Percentiles rank a stretch among this genome's conserved stretches.
These are phyloP conservation scores for Cheilosia impressa DNA, from an alignment of 2,888 invertebrate species.

Conservation along the genomic window DNA sequence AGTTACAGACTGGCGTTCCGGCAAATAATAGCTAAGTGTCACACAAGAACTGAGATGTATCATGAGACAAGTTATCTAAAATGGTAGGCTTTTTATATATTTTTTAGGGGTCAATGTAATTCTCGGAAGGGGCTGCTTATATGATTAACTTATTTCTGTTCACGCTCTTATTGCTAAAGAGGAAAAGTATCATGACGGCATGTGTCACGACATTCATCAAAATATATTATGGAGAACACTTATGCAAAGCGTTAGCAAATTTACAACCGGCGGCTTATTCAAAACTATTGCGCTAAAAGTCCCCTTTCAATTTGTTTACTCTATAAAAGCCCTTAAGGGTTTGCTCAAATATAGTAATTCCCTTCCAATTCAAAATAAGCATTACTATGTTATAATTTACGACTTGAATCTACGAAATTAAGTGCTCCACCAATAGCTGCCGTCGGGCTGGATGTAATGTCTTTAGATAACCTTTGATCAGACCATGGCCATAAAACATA, in stretches of 20 bases:
- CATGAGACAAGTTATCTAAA: background rate
- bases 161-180: no score
- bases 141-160: no score
- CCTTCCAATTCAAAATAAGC: background rate
- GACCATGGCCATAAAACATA: constrained; percentile 48
- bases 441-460: constrained; percentile 38
- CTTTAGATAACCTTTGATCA: constrained; percentile 65
- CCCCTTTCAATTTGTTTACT: background rate
- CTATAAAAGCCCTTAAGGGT: background rate
- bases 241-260: no score
- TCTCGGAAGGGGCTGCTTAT: no score
- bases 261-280: no score
- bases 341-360: background rate
- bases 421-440: constrained; percentile 44
- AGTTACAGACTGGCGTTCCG: no score
- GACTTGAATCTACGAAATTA: constrained; percentile 41
- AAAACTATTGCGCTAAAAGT: no score
- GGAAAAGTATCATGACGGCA: no score
- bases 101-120: background rate
- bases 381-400: constrained; percentile 45
- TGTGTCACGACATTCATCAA: no score
- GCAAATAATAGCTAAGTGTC: no score
- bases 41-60: background rate
- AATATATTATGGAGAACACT: no score
- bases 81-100: background rate